Conservation (phyloP, 2,888 invertebrate genomes). For the Kuschelorhynchus macadamiae region DNA sequence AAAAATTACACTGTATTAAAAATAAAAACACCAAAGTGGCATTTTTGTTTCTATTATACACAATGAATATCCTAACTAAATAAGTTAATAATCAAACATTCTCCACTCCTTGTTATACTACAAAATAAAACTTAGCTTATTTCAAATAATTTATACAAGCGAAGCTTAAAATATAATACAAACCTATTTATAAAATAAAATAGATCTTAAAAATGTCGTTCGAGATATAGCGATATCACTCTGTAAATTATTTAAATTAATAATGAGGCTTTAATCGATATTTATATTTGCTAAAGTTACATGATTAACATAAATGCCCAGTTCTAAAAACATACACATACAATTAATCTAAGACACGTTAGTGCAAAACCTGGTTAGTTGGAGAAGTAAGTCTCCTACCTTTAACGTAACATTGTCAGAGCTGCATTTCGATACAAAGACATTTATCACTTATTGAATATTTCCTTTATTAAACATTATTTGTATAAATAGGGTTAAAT, state of each 20-base stretch:
- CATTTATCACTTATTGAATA: not conserved
- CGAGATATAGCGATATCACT: constrained; percentile 17
- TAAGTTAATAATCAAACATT: constrained; percentile 33
- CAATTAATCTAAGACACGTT: not conserved
- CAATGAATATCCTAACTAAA: constrained; percentile 25
- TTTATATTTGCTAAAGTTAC: constrained; percentile 42
- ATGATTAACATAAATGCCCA: constrained; percentile 52
- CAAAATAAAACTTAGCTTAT: constrained; percentile 25
- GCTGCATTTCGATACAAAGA: not conserved
- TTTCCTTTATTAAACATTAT: not conserved
- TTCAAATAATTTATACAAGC: constrained; percentile 41
- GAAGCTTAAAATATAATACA: constrained; percentile 39
- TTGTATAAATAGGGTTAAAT: not conserved
- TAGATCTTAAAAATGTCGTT: constrained; percentile 8
- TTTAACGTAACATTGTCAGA: not conserved
- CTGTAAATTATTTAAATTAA: constrained; percentile 12
- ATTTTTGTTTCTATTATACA: constrained; percentile 38
- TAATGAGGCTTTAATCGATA: constrained; percentile 2
- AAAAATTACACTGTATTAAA: constrained; percentile 22
- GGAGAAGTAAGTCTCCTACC: not conserved
- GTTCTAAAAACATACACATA: not conserved
- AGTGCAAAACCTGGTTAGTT: not conserved
- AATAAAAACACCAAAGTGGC: constrained; percentile 22
- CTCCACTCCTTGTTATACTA: constrained; percentile 7
- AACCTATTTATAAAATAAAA: constrained; percentile 26